phyloP scores from a whole-genome alignment of 2,797 vertebrate species.

The Spea hammondii region DNA sequence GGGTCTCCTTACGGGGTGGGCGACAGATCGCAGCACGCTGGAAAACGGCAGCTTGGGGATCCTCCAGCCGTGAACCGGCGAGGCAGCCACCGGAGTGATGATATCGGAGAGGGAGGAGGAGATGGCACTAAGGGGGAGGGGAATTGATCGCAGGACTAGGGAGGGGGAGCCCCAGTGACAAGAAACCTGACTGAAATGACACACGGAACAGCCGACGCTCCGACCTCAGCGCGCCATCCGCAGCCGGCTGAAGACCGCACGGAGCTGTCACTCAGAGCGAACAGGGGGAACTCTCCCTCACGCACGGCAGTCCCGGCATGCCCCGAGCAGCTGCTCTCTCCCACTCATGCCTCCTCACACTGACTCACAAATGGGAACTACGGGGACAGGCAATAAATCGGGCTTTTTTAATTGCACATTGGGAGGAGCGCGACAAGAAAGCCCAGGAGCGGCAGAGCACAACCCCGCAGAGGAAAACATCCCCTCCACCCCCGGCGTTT shows the following conservation, averaged over 20 bases:
- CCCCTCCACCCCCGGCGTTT: background rate
- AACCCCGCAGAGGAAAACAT: background rate
- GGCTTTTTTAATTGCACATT: conserved; percentile 13
- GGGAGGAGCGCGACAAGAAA: conserved; percentile 20
- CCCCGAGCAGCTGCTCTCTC: background rate
- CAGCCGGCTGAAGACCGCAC: background rate
- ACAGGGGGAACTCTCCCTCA: background rate
- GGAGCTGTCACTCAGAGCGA: background rate
- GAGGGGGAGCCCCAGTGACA: conserved; percentile 27
- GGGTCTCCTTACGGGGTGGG: too few relatives aligned
- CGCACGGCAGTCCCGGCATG: background rate
- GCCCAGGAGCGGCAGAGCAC: background rate
- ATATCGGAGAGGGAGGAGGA: conserved; percentile 23
- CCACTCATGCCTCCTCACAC: background rate
- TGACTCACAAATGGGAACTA: background rate
- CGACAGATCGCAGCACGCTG: conserved; percentile 27
- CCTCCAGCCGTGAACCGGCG: conserved; percentile 18
- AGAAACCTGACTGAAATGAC: conserved; percentile 39
- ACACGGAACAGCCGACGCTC: conserved; percentile 5
- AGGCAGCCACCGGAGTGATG: conserved; percentile 16
- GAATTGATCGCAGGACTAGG: background rate
- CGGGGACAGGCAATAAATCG: background rate
- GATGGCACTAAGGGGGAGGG: conserved; percentile 1
- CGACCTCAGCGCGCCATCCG: background rate
- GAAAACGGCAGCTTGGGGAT: conserved; percentile 13